Percentiles rank a stretch among this genome's conserved stretches.
These are phyloP conservation scores for Poicephalus gulielmi DNA, from an alignment of 2,113 vertebrate species.

Conservation along the genomic window DNA sequence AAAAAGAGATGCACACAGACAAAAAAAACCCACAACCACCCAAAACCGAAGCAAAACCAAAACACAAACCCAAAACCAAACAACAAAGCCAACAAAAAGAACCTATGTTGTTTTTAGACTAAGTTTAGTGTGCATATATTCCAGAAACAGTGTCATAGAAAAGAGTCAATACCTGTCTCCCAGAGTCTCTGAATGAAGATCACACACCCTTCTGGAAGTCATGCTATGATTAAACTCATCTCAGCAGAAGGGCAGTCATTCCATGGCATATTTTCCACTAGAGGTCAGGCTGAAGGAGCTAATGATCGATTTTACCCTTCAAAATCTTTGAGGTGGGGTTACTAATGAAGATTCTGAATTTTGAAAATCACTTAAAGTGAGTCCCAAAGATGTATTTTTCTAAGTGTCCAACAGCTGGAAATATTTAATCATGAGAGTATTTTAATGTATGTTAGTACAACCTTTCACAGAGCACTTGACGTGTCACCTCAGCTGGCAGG, in stretches of 20 bases:
- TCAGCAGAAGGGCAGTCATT: neutral
- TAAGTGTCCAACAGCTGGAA: neutral
- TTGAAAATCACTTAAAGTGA: neutral
- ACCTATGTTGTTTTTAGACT: neutral
- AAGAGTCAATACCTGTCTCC: neutral
- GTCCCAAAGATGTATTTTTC: neutral
- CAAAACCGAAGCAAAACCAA: neutral
- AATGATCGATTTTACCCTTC: neutral
- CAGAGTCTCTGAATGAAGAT: neutral
- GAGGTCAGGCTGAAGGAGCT: constrained; percentile 58
- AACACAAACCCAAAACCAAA: neutral
- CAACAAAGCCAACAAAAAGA: neutral
- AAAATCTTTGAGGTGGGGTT: neutral
- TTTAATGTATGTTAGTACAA: neutral
- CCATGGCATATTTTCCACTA: constrained; percentile 19
- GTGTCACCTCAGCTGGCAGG: neutral
- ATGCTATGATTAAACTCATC: neutral
- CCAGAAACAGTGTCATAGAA: neutral
- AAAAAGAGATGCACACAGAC: neutral
- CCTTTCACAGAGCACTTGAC: neutral
- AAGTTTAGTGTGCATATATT: neutral
- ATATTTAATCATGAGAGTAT: neutral
- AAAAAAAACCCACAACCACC: neutral
- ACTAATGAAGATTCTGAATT: neutral
- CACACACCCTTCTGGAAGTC: neutral